Conservation (phyloP, 2,888 invertebrate genomes). For the Stenodema calcarata region DNA sequence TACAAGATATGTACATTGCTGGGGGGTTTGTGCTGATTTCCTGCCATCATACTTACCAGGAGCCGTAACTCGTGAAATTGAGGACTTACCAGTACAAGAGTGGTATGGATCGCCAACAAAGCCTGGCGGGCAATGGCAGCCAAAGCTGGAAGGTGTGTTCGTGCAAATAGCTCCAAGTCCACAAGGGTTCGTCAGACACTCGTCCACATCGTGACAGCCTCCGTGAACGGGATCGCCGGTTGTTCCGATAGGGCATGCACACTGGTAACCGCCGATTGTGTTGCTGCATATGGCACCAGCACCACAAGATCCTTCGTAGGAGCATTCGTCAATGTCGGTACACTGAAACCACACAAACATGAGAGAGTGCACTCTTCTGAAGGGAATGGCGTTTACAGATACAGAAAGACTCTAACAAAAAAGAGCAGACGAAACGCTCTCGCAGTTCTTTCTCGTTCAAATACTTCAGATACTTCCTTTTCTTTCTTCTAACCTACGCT, state of each 20-base stretch:
- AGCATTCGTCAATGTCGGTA: slow-evolving; percentile 84
- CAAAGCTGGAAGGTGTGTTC: slow-evolving; percentile 79
- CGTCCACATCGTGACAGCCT: slow-evolving; percentile 78
- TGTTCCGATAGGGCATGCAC: slow-evolving; percentile 83
- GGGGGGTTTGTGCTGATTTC: slow-evolving; percentile 47
- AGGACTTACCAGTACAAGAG: slow-evolving; percentile 48
- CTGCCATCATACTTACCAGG: slow-evolving; percentile 35
- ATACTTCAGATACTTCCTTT: too few relatives aligned
- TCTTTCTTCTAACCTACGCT: too few relatives aligned
- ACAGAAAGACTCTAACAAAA: too few relatives aligned
- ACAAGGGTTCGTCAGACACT: slow-evolving; percentile 72
- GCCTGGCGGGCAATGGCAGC: slow-evolving; percentile 83
- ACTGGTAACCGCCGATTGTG: slow-evolving; percentile 79
- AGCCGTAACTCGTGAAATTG: neutral
- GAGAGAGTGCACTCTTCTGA: too few relatives aligned
- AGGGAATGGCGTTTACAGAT: too few relatives aligned
- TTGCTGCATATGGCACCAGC: slow-evolving; percentile 81
- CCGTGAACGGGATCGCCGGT: slow-evolving; percentile 78
- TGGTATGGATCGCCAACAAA: slow-evolving; percentile 78
- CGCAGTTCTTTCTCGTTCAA: too few relatives aligned
- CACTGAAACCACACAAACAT: slow-evolving; percentile 66
- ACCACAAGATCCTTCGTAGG: slow-evolving; percentile 74
- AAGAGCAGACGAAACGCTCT: too few relatives aligned
- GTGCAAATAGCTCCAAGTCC: slow-evolving; percentile 81
- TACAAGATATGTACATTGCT: slow-evolving; percentile 19